Percentiles rank a stretch among this genome's conserved stretches.
Conservation (phyloP, 2,113 vertebrate species). For the Chascanopsetta lugubris region DNA sequence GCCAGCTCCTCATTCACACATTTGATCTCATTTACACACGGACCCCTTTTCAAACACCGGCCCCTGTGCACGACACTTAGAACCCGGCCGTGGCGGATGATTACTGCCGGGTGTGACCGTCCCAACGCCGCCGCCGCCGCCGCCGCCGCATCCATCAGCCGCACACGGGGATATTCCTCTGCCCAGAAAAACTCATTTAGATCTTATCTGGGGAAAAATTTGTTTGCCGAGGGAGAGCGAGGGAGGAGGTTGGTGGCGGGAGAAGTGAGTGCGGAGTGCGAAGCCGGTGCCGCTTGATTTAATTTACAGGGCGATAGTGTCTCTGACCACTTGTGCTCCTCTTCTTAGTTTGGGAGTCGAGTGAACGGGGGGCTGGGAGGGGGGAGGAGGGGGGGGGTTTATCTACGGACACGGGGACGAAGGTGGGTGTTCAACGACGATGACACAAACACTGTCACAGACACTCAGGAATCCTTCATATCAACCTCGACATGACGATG, state of each 20-base stretch:
- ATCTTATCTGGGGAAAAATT: slow-evolving; percentile 81
- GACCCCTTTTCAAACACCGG: slow-evolving; percentile 48
- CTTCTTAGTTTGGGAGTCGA: slow-evolving; percentile 67
- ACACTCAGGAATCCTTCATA: background rate
- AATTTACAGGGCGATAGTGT: slow-evolving; percentile 79
- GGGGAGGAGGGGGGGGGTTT: slow-evolving; percentile 35
- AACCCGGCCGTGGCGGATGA: slow-evolving; percentile 57
- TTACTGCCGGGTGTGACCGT: slow-evolving; percentile 69
- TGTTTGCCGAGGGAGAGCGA: slow-evolving; percentile 60
- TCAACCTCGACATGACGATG: background rate
- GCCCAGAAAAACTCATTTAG: slow-evolving; percentile 85
- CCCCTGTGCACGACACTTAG: slow-evolving; percentile 55
- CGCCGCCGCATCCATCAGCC: slow-evolving; percentile 75
- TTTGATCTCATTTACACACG: slow-evolving; percentile 73
- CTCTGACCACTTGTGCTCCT: slow-evolving; percentile 73
- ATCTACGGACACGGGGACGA: slow-evolving; percentile 26
- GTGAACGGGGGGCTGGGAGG: slow-evolving; percentile 40
- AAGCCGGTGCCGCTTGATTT: slow-evolving; percentile 76
- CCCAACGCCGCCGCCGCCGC: slow-evolving; percentile 49
- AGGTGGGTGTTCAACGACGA: slow-evolving; percentile 10
- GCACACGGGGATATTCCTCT: slow-evolving; percentile 67
- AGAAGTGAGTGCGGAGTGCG: slow-evolving; percentile 69
- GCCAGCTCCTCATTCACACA: slow-evolving; percentile 71
- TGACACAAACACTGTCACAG: background rate
- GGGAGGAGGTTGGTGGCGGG: slow-evolving; percentile 47